These are phyloP conservation scores for Siderastrea radians DNA, from an alignment of 92 coral and sea anemone species.

Conservation along the genomic window DNA sequence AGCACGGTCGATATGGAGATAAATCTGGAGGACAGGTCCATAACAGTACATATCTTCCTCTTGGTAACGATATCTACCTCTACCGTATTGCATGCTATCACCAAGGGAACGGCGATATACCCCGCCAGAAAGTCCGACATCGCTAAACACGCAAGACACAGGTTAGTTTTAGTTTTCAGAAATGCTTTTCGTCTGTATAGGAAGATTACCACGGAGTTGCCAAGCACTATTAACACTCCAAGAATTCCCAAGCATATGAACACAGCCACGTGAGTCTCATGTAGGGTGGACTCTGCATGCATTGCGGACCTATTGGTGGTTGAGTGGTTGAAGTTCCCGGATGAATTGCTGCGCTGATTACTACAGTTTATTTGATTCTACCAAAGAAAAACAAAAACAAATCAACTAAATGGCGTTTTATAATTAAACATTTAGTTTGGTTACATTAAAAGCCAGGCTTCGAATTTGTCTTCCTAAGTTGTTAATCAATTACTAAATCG, in stretches of 20 bases:
- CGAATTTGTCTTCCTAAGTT: not conserved
- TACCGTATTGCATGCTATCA: conserved; percentile 44
- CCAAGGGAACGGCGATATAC: conserved; percentile 53
- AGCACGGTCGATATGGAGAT: conserved; percentile 68
- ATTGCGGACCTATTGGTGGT: not conserved
- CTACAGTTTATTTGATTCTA: conserved; percentile 11
- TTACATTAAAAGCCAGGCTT: not conserved
- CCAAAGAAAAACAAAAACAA: not conserved
- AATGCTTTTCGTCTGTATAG: conserved; percentile 29
- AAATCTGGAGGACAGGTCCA: conserved; percentile 72
- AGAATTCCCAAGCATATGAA: conserved; percentile 32
- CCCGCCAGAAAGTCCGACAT: conserved; percentile 71
- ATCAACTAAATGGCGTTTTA: not conserved
- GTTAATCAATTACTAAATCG: no score
- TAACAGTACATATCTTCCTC: conserved; percentile 40
- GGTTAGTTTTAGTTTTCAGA: conserved; percentile 64
- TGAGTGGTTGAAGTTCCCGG: conserved; percentile 10
- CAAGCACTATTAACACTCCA: conserved; percentile 25
- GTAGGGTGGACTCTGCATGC: not conserved
- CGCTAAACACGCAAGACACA: conserved; percentile 70
- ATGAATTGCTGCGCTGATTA: not conserved
- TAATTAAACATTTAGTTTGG: not conserved
- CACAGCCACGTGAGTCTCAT: conserved; percentile 20
- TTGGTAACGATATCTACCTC: not conserved
- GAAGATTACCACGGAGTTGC: conserved; percentile 42